Evolutionary conservation across 2,797 vertebrate genomes (phyloP).

Genomic region (Sebastes itinus): DNA sequence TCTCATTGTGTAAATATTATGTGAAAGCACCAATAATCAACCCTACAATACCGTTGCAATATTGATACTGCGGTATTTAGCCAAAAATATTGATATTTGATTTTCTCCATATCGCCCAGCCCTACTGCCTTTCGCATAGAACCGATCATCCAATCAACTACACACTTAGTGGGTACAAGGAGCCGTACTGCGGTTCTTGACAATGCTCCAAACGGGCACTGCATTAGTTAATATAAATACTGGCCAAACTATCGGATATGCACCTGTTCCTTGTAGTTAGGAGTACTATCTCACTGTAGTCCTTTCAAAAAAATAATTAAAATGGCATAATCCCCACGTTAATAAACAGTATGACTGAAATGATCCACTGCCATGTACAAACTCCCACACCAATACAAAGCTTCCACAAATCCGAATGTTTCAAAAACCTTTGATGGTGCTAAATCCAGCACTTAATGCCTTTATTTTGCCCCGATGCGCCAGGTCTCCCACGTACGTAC

Average conservation of each 20-base stretch:
- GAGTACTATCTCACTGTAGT: not conserved
- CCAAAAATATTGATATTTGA: too few species aligned
- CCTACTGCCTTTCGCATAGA: too few species aligned
- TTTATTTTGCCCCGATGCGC: slow-evolving; percentile 12
- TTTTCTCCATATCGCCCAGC: too few species aligned
- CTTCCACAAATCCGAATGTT: slow-evolving; percentile 9
- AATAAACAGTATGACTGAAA: slow-evolving; percentile 4
- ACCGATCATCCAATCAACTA: too few species aligned
- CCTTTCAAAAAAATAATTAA: slow-evolving; percentile 1
- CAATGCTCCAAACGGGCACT: too few species aligned
- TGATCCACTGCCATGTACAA: not conserved
- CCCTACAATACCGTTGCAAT: too few species aligned
- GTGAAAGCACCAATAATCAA: too few species aligned
- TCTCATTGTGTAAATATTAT: too few species aligned
- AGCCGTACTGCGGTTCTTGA: too few species aligned
- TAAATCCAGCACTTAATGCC: slow-evolving; percentile 30
- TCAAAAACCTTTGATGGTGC: slow-evolving; percentile 27
- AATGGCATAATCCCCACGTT: slow-evolving; percentile 3
- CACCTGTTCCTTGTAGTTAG: not conserved
- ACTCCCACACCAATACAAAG: slow-evolving; percentile 4
- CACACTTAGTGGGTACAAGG: too few species aligned
- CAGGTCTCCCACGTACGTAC: slow-evolving; percentile 41
- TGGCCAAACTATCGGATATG: not conserved
- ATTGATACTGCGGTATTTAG: too few species aligned
- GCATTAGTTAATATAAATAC: not conserved